phyloP scores from a whole-genome alignment of 2,113 vertebrate genomes.

The Tachysurus fulvidraco region DNA sequence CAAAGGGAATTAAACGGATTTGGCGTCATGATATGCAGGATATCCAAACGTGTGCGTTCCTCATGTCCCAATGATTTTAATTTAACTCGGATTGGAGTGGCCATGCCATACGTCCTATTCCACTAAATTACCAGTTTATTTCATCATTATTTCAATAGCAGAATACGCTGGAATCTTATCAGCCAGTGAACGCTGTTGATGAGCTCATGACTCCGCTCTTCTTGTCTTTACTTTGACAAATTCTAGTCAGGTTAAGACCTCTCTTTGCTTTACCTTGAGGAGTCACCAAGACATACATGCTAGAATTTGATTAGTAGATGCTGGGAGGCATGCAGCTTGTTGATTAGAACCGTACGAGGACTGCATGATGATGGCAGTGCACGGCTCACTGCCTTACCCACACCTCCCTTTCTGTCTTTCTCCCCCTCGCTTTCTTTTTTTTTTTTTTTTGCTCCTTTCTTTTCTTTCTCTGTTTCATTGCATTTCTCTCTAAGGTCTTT shows the following conservation, averaged over 20 bases:
- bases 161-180: slow-evolving; percentile 37
- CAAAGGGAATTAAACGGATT: slow-evolving; percentile 7
- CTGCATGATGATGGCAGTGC: slow-evolving; percentile 71
- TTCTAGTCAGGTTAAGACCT: slow-evolving; percentile 64
- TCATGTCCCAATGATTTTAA: not conserved
- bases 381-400: slow-evolving; percentile 46
- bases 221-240: slow-evolving; percentile 56
- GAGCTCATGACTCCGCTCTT: slow-evolving; percentile 42
- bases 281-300: slow-evolving; percentile 68
- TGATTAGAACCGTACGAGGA: slow-evolving; percentile 70
- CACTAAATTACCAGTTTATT: slow-evolving; percentile 30
- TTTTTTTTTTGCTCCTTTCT: not conserved
- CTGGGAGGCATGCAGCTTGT: slow-evolving; percentile 72
- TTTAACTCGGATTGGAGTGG: slow-evolving; percentile 30
- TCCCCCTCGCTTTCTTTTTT: not conserved
- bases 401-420: not conserved
- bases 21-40: not conserved
- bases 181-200: slow-evolving; percentile 53
- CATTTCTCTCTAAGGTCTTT: slow-evolving; percentile 1
- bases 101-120: slow-evolving; percentile 9
- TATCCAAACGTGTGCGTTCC: not conserved
- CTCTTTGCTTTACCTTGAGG: slow-evolving; percentile 73
- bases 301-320: slow-evolving; percentile 70
- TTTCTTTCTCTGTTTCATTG: not conserved
- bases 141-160: slow-evolving; percentile 29